Conservation (phyloP, 2,797 vertebrate species). For the Lepilemur ruficaudatus region DNA sequence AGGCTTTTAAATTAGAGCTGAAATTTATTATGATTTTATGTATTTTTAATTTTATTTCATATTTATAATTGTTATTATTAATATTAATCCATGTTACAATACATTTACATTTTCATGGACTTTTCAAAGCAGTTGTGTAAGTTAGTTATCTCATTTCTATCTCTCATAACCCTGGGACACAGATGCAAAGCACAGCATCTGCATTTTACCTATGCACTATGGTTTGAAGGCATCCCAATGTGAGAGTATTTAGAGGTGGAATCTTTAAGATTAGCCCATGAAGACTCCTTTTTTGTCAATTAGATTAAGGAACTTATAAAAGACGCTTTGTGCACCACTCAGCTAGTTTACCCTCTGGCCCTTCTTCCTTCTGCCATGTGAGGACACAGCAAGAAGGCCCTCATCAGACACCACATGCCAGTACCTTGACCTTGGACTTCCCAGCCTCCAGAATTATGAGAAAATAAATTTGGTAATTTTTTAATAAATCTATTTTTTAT, state of each 20-base stretch:
- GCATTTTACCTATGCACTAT: background rate
- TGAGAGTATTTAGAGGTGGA: background rate
- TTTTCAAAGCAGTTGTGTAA: background rate
- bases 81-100: slow-evolving; percentile 8
- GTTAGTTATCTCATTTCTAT: background rate
- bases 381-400: background rate
- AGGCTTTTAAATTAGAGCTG: background rate
- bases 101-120: background rate
- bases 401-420: background rate
- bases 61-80: slow-evolving; percentile 26
- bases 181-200: background rate
- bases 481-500: background rate
- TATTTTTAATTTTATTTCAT: slow-evolving; percentile 32
- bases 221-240: background rate
- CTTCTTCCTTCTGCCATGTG: background rate
- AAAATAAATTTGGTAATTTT: background rate
- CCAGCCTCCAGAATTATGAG: background rate
- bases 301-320: background rate
- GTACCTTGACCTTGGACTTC: background rate
- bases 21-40: slow-evolving; percentile 2
- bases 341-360: background rate
- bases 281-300: background rate
- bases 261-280: background rate
- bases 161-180: background rate
- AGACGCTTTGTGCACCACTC: background rate